Conservation (phyloP, 2,113 vertebrate species). For the Rhynchopsitta pachyrhyncha region DNA sequence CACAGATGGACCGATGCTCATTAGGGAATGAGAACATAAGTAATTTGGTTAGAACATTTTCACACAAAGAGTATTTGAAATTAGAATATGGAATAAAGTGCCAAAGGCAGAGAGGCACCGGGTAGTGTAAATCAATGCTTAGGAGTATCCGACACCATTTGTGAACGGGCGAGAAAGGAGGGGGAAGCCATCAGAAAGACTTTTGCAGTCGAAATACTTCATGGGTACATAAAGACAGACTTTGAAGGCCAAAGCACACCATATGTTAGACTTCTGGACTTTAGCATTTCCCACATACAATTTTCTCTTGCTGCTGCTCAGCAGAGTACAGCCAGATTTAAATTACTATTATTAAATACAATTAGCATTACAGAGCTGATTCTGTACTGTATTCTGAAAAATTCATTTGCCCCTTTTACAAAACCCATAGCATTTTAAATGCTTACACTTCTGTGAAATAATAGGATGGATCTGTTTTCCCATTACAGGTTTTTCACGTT, state of each 20-base stretch:
- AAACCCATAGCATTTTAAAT: slow-evolving; percentile 5
- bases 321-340: slow-evolving; percentile 45
- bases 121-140: neutral
- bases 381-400: slow-evolving; percentile 30
- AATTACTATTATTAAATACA: slow-evolving; percentile 64
- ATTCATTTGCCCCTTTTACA: neutral
- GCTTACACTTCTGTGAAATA: slow-evolving; percentile 8
- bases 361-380: slow-evolving; percentile 52
- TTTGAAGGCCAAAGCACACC: slow-evolving; percentile 34
- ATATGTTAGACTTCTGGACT: slow-evolving; percentile 49
- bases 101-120: slow-evolving; percentile 17
- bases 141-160: neutral
- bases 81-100: neutral
- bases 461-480: slow-evolving; percentile 10
- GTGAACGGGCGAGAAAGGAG: neutral
- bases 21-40: slow-evolving; percentile 24
- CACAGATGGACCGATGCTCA: slow-evolving; percentile 53
- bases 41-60: neutral
- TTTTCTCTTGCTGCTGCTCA: slow-evolving; percentile 9
- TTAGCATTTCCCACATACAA: neutral
- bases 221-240: neutral
- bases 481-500: neutral
- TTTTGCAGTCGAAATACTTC: neutral
- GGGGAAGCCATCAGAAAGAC: neutral
- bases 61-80: neutral